Evolutionary conservation across 2,888 invertebrate species (phyloP).

Genomic region (Chorisops tibialis): DNA sequence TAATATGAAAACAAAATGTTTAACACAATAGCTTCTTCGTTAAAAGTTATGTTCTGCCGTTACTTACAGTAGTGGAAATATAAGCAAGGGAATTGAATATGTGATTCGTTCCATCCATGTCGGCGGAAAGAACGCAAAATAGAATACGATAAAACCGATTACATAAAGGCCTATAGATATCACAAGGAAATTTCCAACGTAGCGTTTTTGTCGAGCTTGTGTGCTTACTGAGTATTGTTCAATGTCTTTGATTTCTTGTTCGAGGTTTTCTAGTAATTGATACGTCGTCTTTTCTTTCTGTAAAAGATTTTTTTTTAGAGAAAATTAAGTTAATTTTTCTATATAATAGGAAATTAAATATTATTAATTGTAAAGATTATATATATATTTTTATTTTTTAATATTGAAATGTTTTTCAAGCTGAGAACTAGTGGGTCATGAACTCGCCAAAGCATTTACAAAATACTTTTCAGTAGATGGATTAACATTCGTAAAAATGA

Average conservation of each 20-base stretch:
- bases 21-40: not conserved
- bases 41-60: not conserved
- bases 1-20: conserved; percentile 39
- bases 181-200: conserved; percentile 73
- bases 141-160: conserved; percentile 69
- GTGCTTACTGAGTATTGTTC: conserved; percentile 77
- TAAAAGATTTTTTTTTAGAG: no score
- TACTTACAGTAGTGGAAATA: conserved; percentile 82
- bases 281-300: conserved; percentile 56
- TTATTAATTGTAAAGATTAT: no score
- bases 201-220: conserved; percentile 74
- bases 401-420: no score
- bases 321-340: no score
- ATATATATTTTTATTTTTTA: no score
- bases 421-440: no score
- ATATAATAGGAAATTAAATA: no score
- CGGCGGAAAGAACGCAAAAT: conserved; percentile 75
- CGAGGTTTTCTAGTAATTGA: conserved; percentile 65
- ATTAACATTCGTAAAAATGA: no score
- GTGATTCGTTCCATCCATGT: conserved; percentile 70
- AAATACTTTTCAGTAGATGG: no score
- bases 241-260: conserved; percentile 74
- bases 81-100: conserved; percentile 73
- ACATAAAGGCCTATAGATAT: conserved; percentile 69
- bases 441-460: no score